phyloP scores from a whole-genome alignment of 2,888 invertebrate species.

The Venustoraphidia nigricollis region DNA sequence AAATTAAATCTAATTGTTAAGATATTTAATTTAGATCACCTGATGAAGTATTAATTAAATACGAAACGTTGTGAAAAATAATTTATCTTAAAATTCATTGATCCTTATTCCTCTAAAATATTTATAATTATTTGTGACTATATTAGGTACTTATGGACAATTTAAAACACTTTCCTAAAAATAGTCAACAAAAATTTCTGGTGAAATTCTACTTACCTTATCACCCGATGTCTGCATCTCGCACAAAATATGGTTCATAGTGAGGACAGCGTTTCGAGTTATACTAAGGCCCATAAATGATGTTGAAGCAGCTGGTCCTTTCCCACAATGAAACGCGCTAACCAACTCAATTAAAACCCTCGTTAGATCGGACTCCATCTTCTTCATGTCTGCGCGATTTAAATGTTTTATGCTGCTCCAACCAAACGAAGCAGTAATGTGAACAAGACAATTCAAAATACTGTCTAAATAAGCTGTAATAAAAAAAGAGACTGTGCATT shows the following conservation, averaged over 20 bases:
- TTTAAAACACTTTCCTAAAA: too few species aligned
- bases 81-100: too few species aligned
- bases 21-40: too few species aligned
- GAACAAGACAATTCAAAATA: slow-evolving; percentile 30
- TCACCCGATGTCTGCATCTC: slow-evolving; percentile 30
- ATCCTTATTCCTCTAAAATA: too few species aligned
- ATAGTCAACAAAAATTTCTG: too few species aligned
- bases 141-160: too few species aligned
- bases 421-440: slow-evolving; percentile 30
- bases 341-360: slow-evolving; percentile 32
- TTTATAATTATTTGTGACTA: too few species aligned
- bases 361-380: slow-evolving; percentile 25
- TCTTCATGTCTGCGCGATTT: slow-evolving; percentile 17
- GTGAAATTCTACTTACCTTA: slow-evolving; percentile 20
- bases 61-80: too few species aligned
- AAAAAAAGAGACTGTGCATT: too few species aligned
- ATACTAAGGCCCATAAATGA: slow-evolving; percentile 40
- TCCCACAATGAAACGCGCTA: slow-evolving; percentile 32
- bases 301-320: slow-evolving; percentile 29
- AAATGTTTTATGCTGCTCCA: slow-evolving; percentile 21
- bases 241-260: slow-evolving; percentile 34
- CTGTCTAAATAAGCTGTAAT: slow-evolving; percentile 32
- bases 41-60: too few species aligned
- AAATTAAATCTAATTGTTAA: too few species aligned
- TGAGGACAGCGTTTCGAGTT: slow-evolving; percentile 33